Evolutionary conservation across 2,888 invertebrate species (phyloP), one percentile per base, ranked within the genome.

Genomic region (Saturnia japonica): DNA sequence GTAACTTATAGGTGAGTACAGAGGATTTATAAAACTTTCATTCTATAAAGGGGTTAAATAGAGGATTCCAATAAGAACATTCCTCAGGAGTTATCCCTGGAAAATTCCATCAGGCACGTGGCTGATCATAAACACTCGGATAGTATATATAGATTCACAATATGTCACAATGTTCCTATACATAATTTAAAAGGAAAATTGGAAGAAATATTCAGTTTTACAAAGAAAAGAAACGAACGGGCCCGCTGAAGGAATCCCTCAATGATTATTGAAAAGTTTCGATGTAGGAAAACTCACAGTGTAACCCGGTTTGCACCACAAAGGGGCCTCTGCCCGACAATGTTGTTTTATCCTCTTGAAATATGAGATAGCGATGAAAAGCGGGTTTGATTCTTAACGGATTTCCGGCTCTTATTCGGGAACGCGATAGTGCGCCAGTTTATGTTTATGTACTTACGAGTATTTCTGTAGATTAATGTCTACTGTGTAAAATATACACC

Each of bases 201-300:
- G 28, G 28, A 60, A 60, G 57, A 60, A 60, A 60, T 69, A 22
- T 47, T 47, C 28, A 60, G 34, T n/a, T 45, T 22, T 64, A n/a
- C 45, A 45, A 64, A 69, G 28, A 25, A 47, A 66, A 22, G 22
- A 66, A 9, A 40, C 40, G 47, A 66, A 66, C 40, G 45, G 51
- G 42, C 47, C 47, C 70, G 42, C 34, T 70, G 67, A n/a, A 88
- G 89, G 88, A 89, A 89, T 89, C 78, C 77, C 82, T 82, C 82
- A 87, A 91, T 89, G 90, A 88, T 90, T 88, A 91, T 91, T 90
- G 90, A 89, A 89, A 90, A 89, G 80, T 88, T 88, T 81, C 79
- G 75, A 75, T 75, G 73, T 75, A 75, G 75, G 77, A 78, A 83
- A 84, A 79, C 74, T 85, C 82, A 62, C 45, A 68, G 78, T 82